Evolutionary conservation across 2,797 vertebrate genomes (phyloP), one percentile per base, ranked within the genome.

Genomic region (Chiropotes sagulatus): DNA sequence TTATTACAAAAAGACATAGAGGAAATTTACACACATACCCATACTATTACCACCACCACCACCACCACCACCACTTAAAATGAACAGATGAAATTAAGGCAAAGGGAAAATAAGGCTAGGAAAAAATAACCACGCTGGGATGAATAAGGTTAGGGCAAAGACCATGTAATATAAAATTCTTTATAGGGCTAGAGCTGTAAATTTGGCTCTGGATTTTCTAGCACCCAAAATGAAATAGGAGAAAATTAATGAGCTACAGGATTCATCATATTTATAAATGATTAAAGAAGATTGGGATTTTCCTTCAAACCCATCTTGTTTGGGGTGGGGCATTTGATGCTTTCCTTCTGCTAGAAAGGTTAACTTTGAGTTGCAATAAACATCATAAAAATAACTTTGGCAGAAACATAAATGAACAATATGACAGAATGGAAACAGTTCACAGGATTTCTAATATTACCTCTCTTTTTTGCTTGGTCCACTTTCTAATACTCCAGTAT

Each of bases 331-430:
- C 52, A 79, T 82, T 87, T 92, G 58, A 88, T 89, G n/a, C 61
- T 92, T 93, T 91, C 50, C 30, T 93, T 94, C 80, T 94, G 48
- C 87, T 93, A 54, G 78, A 73, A 98, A 94, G 73, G 76, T 83
- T 94, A 93, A 93, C 83, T 96, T n/a, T 82, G 82, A 96, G 82
- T 86, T 93, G 13, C 44, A 95, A 6, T 83, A 81, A 84, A 85
- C 87, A 24, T 95, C 78, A 96, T 86, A 84, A 93, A 97, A 90
- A 75, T 70, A 73, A 46, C 88, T 95, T 95, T 93, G 94, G 76
- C 84, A 85, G 58, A 89, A 79, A 46, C 78, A 54, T 57, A 81
- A 89, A 61, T 90, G 88, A 88, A 57, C 41, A 79, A 33, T 46
- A 76, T 73, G 87, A 87, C 48, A 96, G 70, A 88, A 58, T 54